A percentile compares a stretch with the other conserved stretches of the same genome.
phyloP scores from a whole-genome alignment of 2,888 invertebrate genomes.

The Caprella mutica region DNA sequence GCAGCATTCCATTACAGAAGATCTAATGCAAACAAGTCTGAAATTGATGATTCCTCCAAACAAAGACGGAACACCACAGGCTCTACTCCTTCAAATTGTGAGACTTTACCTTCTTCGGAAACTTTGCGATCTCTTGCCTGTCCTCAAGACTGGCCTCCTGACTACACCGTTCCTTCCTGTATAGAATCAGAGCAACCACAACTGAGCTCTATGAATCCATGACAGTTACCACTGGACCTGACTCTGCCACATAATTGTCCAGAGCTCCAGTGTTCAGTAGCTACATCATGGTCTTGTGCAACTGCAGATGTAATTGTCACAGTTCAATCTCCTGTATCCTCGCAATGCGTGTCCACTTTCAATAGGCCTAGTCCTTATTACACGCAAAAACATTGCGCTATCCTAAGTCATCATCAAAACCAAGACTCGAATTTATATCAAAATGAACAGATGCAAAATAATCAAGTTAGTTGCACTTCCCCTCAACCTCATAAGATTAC shows the following conservation, averaged over 20 bases:
- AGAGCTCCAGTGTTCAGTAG: background rate
- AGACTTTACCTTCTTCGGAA: slow-evolving; percentile 20
- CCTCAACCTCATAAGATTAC: too few species aligned
- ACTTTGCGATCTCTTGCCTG: slow-evolving; percentile 23
- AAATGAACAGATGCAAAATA: background rate
- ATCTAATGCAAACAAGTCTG: background rate
- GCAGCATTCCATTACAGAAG: slow-evolving; percentile 63
- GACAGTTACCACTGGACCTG: slow-evolving; percentile 8
- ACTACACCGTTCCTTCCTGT: slow-evolving; percentile 16
- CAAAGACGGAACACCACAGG: background rate
- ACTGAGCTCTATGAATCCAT: slow-evolving; percentile 5
- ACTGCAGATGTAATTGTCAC: slow-evolving; percentile 1
- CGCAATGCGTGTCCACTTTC: slow-evolving; percentile 5
- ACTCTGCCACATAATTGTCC: background rate
- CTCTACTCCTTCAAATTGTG: slow-evolving; percentile 1
- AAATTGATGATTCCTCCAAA: background rate
- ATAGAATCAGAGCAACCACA: background rate
- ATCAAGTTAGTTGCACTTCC: background rate
- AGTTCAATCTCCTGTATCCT: slow-evolving; percentile 1
- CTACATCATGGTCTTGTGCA: slow-evolving; percentile 4
- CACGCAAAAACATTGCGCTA: background rate
- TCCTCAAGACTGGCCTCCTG: slow-evolving; percentile 29
- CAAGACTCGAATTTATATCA: background rate
- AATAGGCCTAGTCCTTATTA: background rate
- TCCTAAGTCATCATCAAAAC: background rate